Evolutionary conservation across 37 sponge, comb jelly and placozoan genomes (phyloP).

Genomic region (Lycopodina hypogea): DNA sequence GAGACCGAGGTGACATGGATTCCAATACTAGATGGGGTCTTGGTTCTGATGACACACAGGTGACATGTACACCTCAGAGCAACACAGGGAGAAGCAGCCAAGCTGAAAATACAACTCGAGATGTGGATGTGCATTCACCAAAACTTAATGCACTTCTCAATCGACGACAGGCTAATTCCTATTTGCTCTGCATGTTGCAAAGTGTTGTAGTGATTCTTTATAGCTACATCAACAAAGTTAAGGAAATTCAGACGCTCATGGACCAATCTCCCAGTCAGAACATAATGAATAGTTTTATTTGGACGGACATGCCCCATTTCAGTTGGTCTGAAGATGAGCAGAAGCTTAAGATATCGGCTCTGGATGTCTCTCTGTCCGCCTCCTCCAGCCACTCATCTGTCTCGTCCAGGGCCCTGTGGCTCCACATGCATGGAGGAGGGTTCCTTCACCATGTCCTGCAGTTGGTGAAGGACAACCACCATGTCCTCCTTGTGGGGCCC

Average conservation of each 20-base stretch:
- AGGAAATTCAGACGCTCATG: background rate
- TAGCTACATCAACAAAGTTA: background rate
- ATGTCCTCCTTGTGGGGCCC: slow-evolving; percentile 18
- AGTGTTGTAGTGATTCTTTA: slow-evolving; percentile 15
- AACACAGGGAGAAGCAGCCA: background rate
- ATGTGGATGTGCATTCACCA: background rate
- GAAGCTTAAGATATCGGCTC: background rate
- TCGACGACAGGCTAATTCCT: background rate
- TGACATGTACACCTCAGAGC: background rate
- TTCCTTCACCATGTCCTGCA: slow-evolving; percentile 24
- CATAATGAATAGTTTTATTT: slow-evolving; percentile 17
- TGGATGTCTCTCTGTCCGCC: slow-evolving; percentile 23
- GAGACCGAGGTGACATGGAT: background rate
- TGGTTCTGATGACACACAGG: background rate
- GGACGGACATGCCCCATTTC: slow-evolving; percentile 36
- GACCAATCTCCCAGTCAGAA: background rate
- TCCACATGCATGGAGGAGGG: slow-evolving; percentile 24
- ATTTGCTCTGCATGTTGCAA: slow-evolving; percentile 6
- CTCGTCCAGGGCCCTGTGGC: slow-evolving; percentile 4
- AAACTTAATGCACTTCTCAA: background rate
- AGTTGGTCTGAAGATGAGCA: slow-evolving; percentile 17
- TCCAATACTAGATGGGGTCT: background rate
- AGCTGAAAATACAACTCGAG: background rate
- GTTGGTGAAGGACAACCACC: slow-evolving; percentile 10
- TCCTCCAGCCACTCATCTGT: slow-evolving; percentile 35